A percentile compares a stretch with the other conserved stretches of the same genome.
These are phyloP conservation scores for Tachina lurida DNA, from an alignment of 2,888 invertebrate species.

Conservation along the genomic window DNA sequence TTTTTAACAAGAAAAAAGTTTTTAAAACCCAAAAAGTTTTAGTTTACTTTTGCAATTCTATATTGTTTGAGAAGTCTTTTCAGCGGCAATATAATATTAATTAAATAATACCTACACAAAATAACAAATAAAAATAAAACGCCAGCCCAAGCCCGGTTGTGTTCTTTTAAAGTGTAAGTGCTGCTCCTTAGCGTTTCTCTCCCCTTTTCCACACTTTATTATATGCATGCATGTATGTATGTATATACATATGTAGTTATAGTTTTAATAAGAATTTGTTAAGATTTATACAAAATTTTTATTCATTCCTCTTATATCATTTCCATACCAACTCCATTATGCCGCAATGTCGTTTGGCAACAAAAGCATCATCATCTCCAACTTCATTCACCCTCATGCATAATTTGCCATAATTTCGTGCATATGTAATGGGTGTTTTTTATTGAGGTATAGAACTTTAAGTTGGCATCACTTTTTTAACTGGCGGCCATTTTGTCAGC, in stretches of 20 bases:
- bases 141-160: conserved; percentile 18
- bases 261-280: too few relatives aligned
- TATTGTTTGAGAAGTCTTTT: conserved; percentile 49
- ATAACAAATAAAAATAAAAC: not conserved
- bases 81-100: conserved; percentile 12
- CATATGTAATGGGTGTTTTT: too few relatives aligned
- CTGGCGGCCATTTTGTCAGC: too few relatives aligned
- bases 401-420: conserved; percentile 24
- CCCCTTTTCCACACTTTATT: not conserved
- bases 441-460: too few relatives aligned
- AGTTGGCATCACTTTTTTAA: too few relatives aligned
- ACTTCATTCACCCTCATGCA: conserved; percentile 34
- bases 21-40: conserved; percentile 51
- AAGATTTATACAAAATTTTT: too few relatives aligned
- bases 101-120: not conserved
- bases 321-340: not conserved
- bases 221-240: not conserved
- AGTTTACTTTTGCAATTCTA: conserved; percentile 56
- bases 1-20: conserved; percentile 7
- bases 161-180: conserved; percentile 57
- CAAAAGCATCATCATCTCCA: conserved; percentile 34
- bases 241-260: too few relatives aligned
- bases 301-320: too few relatives aligned
- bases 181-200: not conserved
- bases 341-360: conserved; percentile 43